Evolutionary conservation across 1,140 invertebrate species (phyloP), one percentile per base, ranked within the genome.

Genomic region (Zelostemma sp.): DNA sequence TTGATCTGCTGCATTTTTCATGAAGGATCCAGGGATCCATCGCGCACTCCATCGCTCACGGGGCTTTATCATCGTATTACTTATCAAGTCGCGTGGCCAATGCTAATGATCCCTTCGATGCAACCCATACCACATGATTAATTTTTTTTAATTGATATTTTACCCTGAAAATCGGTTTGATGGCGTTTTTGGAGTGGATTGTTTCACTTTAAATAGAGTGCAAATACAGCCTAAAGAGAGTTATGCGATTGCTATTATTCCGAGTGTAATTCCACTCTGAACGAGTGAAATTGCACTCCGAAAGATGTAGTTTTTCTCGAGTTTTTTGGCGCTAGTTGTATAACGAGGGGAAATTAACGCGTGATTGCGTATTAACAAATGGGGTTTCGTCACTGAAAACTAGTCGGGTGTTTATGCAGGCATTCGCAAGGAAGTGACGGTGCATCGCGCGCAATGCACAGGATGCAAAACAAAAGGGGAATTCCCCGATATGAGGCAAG

Each of bases 391-490:
- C 57, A 68, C 59, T 50, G 56, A 59, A 60, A 60, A 67, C 18
- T 67, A 19, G 46, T 47, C 40, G 25, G 46, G 43, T 31, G 51
- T 53, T 40, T 53, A 61, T 53, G 55, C 14, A 49, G 51, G 40
- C 40, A 58, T 25, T 55, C 51, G 51, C 21, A 57, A 68, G 65
- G 65, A 68, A 68, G 65, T 68, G 65, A 68, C 65, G 41, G 45
- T 68, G 65, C 64, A 67, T 41, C 57, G 56, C 28, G 45, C 50
- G 64, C 38, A 25, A 1, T 51, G 31, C 35, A 58, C 65, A 61
- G 58, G 65, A 68, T 68, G 51, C 54, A 68, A 68, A 48, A 68
- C 57, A 68, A 68, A 61, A 68, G 65, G 58, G 58, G 65, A 67
- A 60, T 60, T 60, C 46, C 46, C 58, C 47, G 58, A 61, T 57